phyloP scores from a whole-genome alignment of 1,140 invertebrate genomes.

The Papilio aristodemus region DNA sequence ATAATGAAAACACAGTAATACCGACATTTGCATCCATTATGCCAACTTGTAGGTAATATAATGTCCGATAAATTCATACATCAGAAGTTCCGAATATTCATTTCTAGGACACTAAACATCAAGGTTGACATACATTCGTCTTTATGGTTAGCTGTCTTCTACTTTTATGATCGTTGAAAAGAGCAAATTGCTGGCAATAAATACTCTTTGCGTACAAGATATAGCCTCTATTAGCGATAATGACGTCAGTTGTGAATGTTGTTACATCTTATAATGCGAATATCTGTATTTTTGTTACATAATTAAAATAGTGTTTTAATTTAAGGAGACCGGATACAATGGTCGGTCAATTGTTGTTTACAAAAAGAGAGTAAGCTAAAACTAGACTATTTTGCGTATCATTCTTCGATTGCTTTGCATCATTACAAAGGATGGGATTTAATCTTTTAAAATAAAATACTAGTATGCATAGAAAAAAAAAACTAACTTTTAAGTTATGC shows the following conservation, averaged over 20 bases:
- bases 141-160: slow-evolving; percentile 12
- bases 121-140: slow-evolving; percentile 23
- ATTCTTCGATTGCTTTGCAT: too few relatives aligned
- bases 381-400: too few relatives aligned
- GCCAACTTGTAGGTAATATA: not conserved
- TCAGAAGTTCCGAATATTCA: slow-evolving; percentile 1
- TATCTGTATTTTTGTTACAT: not conserved
- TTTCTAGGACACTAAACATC: not conserved
- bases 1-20: too few relatives aligned
- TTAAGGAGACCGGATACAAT: too few relatives aligned
- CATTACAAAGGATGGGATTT: too few relatives aligned
- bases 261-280: not conserved
- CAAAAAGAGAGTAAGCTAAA: too few relatives aligned
- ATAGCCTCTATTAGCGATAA: not conserved
- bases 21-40: slow-evolving; percentile 5
- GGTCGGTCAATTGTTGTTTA: too few relatives aligned
- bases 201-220: not conserved
- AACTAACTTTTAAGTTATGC: not conserved
- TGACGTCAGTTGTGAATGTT: slow-evolving; percentile 12
- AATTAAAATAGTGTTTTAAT: too few relatives aligned
- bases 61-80: not conserved
- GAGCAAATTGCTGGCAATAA: slow-evolving; percentile 16
- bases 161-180: slow-evolving; percentile 28
- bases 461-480: not conserved
- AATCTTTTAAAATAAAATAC: too few relatives aligned